Percentiles rank a stretch among this genome's conserved stretches.
These are phyloP conservation scores for Mylabris sibirica DNA, from an alignment of 2,888 invertebrate genomes.

Conservation along the genomic window DNA sequence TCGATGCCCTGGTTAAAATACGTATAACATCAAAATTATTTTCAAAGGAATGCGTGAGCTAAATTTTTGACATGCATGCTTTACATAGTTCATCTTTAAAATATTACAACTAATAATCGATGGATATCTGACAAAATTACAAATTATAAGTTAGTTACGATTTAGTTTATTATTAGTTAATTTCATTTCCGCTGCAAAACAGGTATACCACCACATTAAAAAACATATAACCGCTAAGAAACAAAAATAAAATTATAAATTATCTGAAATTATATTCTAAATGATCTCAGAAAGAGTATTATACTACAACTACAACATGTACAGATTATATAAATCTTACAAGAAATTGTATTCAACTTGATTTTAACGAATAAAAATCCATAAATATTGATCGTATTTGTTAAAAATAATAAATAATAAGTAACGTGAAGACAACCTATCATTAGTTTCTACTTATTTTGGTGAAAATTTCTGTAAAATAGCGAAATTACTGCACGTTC, in stretches of 20 bases:
- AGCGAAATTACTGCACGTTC: background rate
- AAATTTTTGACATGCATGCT: background rate
- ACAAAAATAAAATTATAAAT: background rate
- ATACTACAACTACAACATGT: too few relatives aligned
- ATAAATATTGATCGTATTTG: background rate
- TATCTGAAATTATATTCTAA: background rate
- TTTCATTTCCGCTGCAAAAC: background rate
- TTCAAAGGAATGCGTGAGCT: background rate
- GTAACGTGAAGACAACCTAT: too few relatives aligned
- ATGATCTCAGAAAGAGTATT: too few relatives aligned
- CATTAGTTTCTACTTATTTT: background rate
- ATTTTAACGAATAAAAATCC: background rate
- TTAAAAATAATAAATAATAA: too few relatives aligned
- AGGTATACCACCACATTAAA: background rate
- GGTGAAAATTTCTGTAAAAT: background rate
- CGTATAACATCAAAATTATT: background rate
- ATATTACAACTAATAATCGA: background rate
- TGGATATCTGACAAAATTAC: background rate
- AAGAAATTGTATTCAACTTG: too few relatives aligned
- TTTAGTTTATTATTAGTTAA: background rate
- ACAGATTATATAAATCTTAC: background rate
- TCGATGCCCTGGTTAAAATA: too few relatives aligned
- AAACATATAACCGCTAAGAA: background rate
- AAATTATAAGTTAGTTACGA: background rate
- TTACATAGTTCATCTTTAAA: background rate